Evolutionary conservation across 92 coral and sea anemone species (phyloP).

Genomic region (Hydrozoanthus gracilis): DNA sequence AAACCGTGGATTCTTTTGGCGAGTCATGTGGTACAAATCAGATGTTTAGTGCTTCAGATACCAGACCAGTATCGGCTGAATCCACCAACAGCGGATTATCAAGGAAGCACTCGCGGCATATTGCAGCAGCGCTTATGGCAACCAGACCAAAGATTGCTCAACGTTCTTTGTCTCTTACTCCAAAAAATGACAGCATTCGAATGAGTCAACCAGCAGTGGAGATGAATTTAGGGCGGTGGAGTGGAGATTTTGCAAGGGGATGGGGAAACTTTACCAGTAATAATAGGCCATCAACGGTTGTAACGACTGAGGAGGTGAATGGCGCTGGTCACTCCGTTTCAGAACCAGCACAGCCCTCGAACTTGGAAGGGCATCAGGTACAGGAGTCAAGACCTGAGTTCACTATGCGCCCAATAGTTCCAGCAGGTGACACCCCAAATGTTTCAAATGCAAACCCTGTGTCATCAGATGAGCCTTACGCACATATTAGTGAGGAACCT

Average conservation of each 20-base stretch:
- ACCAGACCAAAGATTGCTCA: constrained; percentile 53
- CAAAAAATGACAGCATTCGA: constrained; percentile 57
- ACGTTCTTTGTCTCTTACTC: constrained; percentile 42
- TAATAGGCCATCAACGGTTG: constrained; percentile 47
- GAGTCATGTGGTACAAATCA: background rate
- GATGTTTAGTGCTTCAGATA: background rate
- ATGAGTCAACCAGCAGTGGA: constrained; percentile 68
- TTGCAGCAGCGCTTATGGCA: constrained; percentile 66
- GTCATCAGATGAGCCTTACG: background rate
- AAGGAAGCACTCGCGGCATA: constrained; percentile 54
- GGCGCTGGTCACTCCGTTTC: background rate
- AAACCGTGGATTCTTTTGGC: background rate
- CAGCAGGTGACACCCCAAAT: background rate
- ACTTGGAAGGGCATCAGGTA: background rate
- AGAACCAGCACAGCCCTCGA: constrained; percentile 1
- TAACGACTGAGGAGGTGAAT: constrained; percentile 38
- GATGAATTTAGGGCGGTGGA: constrained; percentile 58
- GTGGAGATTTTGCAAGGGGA: constrained; percentile 52
- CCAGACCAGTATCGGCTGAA: constrained; percentile 48
- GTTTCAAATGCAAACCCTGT: background rate
- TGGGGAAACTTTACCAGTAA: constrained; percentile 55
- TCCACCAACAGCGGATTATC: constrained; percentile 36
- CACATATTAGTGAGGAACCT: background rate
- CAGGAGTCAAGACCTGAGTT: background rate
- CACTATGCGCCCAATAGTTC: background rate